These are phyloP conservation scores for Pecten maximus DNA, from an alignment of 2,888 invertebrate species.

Conservation along the genomic window DNA sequence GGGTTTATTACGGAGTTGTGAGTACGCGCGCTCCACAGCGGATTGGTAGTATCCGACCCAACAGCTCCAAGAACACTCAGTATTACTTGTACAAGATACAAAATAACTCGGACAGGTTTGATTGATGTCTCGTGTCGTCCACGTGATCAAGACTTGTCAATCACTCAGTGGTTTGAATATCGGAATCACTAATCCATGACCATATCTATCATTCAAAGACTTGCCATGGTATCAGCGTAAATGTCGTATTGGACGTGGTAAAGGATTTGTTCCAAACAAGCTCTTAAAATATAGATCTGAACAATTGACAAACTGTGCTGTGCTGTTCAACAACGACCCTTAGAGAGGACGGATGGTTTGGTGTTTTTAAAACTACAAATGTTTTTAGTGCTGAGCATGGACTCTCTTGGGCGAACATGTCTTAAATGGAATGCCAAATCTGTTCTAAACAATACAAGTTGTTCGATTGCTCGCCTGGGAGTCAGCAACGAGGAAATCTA, in stretches of 20 bases:
- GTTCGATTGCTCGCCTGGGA: background rate
- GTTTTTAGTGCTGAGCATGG: background rate
- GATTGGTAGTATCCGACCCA: background rate
- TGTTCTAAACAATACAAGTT: background rate
- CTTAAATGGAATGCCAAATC: background rate
- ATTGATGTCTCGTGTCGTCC: background rate
- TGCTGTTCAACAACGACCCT: background rate
- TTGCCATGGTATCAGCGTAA: background rate
- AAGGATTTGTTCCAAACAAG: background rate
- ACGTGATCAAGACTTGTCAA: background rate
- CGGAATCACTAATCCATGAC: background rate
- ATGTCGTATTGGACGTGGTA: background rate
- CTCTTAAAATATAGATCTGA: background rate
- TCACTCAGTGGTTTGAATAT: background rate
- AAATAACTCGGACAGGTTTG: background rate
- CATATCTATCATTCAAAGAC: conserved; percentile 16
- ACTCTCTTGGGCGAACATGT: background rate
- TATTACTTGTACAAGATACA: background rate
- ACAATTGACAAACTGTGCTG: background rate
- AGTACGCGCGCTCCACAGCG: background rate
- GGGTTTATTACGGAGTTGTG: background rate
- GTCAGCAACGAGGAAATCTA: background rate
- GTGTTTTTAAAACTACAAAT: background rate
- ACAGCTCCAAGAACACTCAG: background rate
- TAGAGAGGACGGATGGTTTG: background rate